A percentile compares a stretch with the other conserved stretches of the same genome.
These are phyloP conservation scores for Pachyrhynchus sulphureomaculatus DNA, from an alignment of 1,140 invertebrate species.

Conservation along the genomic window DNA sequence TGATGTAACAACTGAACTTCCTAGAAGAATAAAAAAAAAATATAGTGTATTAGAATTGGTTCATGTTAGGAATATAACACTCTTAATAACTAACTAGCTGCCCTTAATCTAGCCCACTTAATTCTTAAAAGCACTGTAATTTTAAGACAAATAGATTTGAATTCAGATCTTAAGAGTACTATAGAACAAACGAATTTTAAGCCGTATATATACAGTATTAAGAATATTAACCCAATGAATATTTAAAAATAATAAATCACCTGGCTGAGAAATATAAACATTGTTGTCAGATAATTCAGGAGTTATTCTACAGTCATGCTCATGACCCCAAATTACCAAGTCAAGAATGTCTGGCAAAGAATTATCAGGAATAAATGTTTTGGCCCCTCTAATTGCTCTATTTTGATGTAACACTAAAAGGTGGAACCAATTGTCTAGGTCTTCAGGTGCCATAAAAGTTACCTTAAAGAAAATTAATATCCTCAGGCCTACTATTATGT, in stretches of 20 bases:
- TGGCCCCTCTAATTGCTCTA: slow-evolving; percentile 68
- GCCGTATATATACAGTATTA: no score
- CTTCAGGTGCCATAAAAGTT: slow-evolving; percentile 66
- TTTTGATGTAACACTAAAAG: slow-evolving; percentile 97
- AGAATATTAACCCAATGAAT: no score
- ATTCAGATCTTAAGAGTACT: no score
- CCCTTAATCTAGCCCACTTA: no score
- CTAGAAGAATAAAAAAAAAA: slow-evolving; percentile 47
- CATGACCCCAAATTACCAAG: slow-evolving; percentile 97
- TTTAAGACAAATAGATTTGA: no score
- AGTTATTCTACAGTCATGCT: slow-evolving; percentile 89
- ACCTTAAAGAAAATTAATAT: slow-evolving; percentile 51
- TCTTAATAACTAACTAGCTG: no score
- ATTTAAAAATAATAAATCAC: no score
- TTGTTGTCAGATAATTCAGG: slow-evolving; percentile 64
- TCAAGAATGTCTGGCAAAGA: slow-evolving; percentile 85
- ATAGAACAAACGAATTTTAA: no score
- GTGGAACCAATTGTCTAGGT: slow-evolving; percentile 86
- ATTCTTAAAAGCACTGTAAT: no score
- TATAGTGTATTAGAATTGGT: no score
- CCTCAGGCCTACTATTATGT: no score
- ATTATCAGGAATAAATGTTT: slow-evolving; percentile 83
- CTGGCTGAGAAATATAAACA: slow-evolving; percentile 84
- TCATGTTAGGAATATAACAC: no score
- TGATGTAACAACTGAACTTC: slow-evolving; percentile 94